Base-by-base conservation (phyloP, 2,888 invertebrate genomes). In the Coelinius sp. region DNA sequence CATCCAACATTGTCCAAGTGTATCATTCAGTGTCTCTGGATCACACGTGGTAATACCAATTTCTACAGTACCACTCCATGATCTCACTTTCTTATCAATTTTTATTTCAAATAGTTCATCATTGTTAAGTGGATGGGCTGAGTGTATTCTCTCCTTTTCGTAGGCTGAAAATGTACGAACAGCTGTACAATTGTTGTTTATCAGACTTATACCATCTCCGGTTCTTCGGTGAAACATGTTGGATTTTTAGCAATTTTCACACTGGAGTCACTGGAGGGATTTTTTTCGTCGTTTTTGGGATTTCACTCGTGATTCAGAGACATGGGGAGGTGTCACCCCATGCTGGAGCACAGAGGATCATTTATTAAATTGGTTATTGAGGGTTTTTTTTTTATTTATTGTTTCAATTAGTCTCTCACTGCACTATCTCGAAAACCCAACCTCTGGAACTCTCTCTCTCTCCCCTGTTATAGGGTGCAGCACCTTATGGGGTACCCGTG, bases 51-150 rank as follows among this genome's bases (percentile, higher is more conserved):
- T 94, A 12, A 94, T 92, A 22, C 94, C 94, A 72, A 94, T 92
- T 88, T 94, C 93, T 80, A 94, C 91, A 78, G 92, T 93, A 24
- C 94, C 94, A 76, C 92, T 93, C 94, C 94, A 94, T 20, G 94
- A 92, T 88, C 93, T 83, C 89, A 97, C 97, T 93, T 96, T 97
- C 89, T 94, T 93, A 85, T 96, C 96, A 83, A 97, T 94, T 82
- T 93, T 92, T 76, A 97, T 93, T 91, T 96, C 95, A 86, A 97
- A 97, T 70, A 95, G 88, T 75, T 94, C 91, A 89, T 96, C 95
- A 86, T 95, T 94, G 74, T 90, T 89, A 27, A 97, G 89, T 2
- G 96, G 94, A 79, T 94, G 93, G 4, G 93, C 92, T 82, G 95
- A 94, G 77, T 97, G 91, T 25, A 96, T 95, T 77, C 97, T 88